A percentile compares a stretch with the other conserved stretches of the same genome.
phyloP scores from a whole-genome alignment of 2,113 vertebrate genomes.

The Rhinolophus sinicus region DNA sequence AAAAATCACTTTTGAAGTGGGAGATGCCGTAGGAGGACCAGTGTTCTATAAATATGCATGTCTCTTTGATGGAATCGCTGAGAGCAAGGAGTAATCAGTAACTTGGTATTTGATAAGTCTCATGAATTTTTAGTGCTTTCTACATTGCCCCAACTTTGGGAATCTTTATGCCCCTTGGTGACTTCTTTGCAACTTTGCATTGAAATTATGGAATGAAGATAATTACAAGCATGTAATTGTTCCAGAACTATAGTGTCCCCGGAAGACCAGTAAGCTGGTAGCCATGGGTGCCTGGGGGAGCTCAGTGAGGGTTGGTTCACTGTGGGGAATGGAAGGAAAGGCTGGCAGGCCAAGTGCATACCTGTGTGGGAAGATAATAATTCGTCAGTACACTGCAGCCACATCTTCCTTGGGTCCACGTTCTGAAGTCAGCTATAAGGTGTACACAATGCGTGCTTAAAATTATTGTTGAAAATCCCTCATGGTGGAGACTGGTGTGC shows the following conservation, averaged over 20 bases:
- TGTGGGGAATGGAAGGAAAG: neutral
- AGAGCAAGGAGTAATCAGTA: neutral
- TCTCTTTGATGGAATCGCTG: neutral
- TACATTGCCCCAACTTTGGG: neutral
- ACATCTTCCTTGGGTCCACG: fast-evolving
- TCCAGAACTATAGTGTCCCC: neutral
- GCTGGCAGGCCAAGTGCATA: neutral
- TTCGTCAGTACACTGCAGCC: fast-evolving
- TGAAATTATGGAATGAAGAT: neutral
- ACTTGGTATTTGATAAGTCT: neutral
- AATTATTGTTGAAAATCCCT: neutral
- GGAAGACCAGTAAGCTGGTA: neutral
- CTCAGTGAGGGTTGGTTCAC: neutral
- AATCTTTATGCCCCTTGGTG: neutral
- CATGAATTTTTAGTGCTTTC: neutral
- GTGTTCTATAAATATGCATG: neutral
- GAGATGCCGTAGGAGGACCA: slow-evolving; percentile 15
- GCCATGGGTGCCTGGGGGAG: neutral
- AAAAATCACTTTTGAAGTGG: slow-evolving; percentile 55
- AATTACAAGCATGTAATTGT: neutral
- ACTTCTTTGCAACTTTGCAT: neutral
- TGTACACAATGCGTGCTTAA: fast-evolving
- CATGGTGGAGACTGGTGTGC: neutral
- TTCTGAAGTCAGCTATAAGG: neutral
- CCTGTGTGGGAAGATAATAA: neutral